phyloP scores from a whole-genome alignment of 2,888 invertebrate species.

The Resseliella maxima region DNA sequence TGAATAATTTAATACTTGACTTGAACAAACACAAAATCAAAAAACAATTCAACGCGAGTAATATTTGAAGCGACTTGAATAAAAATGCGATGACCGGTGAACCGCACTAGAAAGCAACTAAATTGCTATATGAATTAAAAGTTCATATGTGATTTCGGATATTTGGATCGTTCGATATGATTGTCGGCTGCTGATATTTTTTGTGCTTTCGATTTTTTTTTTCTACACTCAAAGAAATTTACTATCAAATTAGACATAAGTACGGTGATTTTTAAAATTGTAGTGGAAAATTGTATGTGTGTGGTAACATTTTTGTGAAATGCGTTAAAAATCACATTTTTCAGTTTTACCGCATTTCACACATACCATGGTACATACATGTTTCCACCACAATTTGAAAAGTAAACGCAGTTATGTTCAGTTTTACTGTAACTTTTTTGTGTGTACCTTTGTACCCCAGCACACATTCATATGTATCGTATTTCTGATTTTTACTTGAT shows the following conservation, averaged over 20 bases:
- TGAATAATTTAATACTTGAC: constrained; percentile 1
- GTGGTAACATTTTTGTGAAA: no score
- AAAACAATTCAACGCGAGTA: background rate
- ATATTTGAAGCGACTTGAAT: background rate
- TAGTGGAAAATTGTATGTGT: no score
- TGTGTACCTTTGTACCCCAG: background rate
- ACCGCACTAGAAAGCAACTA: constrained; percentile 18
- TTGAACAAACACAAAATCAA: background rate
- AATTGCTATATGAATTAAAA: background rate
- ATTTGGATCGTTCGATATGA: background rate
- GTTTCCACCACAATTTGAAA: no score
- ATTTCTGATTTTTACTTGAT: background rate
- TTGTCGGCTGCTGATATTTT: constrained; percentile 17
- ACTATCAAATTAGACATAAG: no score
- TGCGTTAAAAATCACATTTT: no score
- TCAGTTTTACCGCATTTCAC: no score
- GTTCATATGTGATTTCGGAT: constrained; percentile 17
- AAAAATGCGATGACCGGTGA: background rate
- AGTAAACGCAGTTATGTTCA: no score
- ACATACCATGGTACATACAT: no score
- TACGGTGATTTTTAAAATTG: no score
- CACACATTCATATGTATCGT: background rate
- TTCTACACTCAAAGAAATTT: no score
- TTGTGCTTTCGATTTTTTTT: background rate
- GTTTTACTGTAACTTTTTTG: no score